Evolutionary conservation across 2,797 vertebrate species (phyloP), one percentile per base, ranked within the genome.

Genomic region (Chelmon rostratus): DNA sequence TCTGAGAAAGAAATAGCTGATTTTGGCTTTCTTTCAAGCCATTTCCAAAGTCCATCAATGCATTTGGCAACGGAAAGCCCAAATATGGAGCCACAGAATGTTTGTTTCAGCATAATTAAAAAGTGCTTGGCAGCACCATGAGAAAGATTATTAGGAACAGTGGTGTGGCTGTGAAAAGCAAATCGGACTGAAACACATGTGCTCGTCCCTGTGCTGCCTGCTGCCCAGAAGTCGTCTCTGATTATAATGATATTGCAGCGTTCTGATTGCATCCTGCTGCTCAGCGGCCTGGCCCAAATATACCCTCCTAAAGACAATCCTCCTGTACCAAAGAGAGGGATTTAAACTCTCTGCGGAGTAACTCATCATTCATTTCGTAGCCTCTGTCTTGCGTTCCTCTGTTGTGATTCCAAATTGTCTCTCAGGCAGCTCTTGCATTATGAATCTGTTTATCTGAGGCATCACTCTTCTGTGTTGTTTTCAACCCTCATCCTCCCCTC

Each of bases 21-120:
- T 86, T 76, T 89, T 90, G 84, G 80, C 89, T 81, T 71, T 44
- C n/a, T 81, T 67, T 82, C 83, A 78, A 79, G 76, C 68, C 56
- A 31, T 87, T 92, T 90, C 85, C 76, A 84, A 77, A 85, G 79
- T 83, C 81, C 82, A 78, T 88, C 83, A 57, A 61, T 89, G 78
- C 70, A 73, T 79, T 87, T 91, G 84, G 89, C 84, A 90, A 79
- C 77, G 42, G 42, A 76, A 59, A 68, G 49, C 71, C 73, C 56
- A 83, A 89, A 91, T 91, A 86, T 90, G 84, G 82, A 79, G 72
- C 67, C 52, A 57, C 72, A 47, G 75, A 89, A 87, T 89, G 83
- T 90, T 91, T 92, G 73, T 85, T 78, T 88, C 84, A 87, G 87
- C 78, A 82, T 91, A 92, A 90, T 93, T 91, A 92, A 92, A 92